Evolutionary conservation across 1,140 invertebrate species (phyloP), one percentile per base, ranked within the genome.

Genomic region (Bombus waltoni): DNA sequence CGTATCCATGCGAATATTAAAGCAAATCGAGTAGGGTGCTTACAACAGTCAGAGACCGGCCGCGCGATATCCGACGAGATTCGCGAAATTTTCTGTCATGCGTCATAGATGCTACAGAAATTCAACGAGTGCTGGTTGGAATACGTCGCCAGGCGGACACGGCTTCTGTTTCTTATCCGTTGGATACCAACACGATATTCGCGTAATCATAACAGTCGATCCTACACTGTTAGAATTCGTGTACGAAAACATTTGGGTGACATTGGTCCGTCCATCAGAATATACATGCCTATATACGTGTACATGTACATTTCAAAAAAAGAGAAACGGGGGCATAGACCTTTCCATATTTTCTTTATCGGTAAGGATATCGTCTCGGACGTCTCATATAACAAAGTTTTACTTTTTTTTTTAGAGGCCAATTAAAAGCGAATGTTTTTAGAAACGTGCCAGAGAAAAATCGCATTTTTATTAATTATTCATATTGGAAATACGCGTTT

Each of bases 111-210:
- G 81, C 82, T 59, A 57, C 65, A 74, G 42, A 18, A 83, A 42
- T 77, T 83, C 66, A 35, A 83, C 75, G 65, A 68, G 71, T 74
- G 57, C 71, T 44, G 65, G 80, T 88, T 80, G 72, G 44, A 74
- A 88, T 65, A 78, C 59, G 42, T 87, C 71, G 80, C 22, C 53
- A 83, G 25, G 22, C 44, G 18, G 38, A 72, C 78, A 88, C 73
- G 10, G 22, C 11, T 57, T 53, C n/a, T 66, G 42, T 53, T 47
- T 28, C 10, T 35, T 25, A 47, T 68, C 62, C 42, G 25, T 72
- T 32, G 15, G 25, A 5, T 15, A 40, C 47, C 62, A 38, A 74
- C 44, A 59, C 35, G 22, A 68, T 18, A 68, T 22, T 42, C 74
- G 42, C 9, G n/a, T 74, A 74, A 74, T 66, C 15, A 25, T 28